Conservation (phyloP, 92 coral and sea anemone species). For the Plumapathes pennacea region DNA sequence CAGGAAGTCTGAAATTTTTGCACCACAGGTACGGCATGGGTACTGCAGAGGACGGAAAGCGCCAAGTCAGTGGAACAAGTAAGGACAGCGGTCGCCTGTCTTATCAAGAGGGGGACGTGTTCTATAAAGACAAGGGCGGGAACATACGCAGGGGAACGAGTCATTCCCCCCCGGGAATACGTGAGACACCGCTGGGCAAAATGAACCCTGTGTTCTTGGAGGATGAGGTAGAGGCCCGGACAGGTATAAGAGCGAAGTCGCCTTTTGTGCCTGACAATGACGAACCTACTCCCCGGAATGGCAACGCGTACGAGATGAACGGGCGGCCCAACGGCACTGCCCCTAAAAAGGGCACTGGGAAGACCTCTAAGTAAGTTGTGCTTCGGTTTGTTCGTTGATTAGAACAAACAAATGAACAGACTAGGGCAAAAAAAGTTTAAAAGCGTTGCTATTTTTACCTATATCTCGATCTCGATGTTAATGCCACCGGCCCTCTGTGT, state of each 20-base stretch:
- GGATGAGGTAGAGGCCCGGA: neutral
- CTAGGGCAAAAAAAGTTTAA: too few relatives aligned
- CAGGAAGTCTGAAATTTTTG: neutral
- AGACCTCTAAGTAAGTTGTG: neutral
- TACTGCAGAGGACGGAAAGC: slow-evolving; percentile 5
- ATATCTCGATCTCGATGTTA: too few relatives aligned
- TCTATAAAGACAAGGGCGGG: slow-evolving; percentile 64
- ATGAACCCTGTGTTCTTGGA: slow-evolving; percentile 2
- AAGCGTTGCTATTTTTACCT: too few relatives aligned
- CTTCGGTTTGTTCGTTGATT: neutral
- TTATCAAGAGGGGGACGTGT: slow-evolving; percentile 73
- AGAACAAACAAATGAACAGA: too few relatives aligned
- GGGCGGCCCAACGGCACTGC: neutral
- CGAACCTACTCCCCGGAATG: too few relatives aligned
- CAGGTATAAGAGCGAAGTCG: neutral
- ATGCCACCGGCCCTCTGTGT: too few relatives aligned
- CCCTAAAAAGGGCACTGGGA: neutral
- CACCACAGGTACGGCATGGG: slow-evolving; percentile 22
- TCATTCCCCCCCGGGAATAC: neutral
- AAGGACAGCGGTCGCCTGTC: slow-evolving; percentile 36
- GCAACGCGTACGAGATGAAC: neutral
- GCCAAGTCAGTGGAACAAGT: slow-evolving; percentile 1
- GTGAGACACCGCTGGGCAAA: slow-evolving; percentile 3
- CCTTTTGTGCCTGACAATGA: too few relatives aligned
- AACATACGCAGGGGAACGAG: slow-evolving; percentile 20